Conservation (phyloP, 53 echinoderm and acorn worm genomes). For the Paracentrotus lividus region DNA sequence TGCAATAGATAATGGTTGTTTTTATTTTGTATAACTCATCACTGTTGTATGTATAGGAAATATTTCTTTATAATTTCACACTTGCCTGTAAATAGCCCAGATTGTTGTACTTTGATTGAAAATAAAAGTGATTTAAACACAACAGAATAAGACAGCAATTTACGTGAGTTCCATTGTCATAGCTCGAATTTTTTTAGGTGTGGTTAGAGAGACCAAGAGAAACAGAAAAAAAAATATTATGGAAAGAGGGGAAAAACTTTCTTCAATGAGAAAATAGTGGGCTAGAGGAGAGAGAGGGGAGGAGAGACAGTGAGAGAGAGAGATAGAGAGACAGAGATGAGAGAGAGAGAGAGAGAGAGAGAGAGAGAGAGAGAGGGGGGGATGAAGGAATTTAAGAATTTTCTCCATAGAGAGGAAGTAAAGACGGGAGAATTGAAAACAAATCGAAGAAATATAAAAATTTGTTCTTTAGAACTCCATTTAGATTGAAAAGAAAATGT, state of each 20-base stretch:
- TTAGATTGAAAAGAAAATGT: too few relatives aligned
- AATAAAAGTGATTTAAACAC: conserved; percentile 11
- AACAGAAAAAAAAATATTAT: background rate
- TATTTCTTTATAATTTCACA: background rate
- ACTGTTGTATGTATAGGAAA: background rate
- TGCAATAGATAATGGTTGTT: conserved; percentile 20
- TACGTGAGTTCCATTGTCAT: background rate
- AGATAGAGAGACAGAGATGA: background rate
- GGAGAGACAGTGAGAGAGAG: background rate
- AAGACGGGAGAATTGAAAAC: conserved; percentile 21
- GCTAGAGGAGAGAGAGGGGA: background rate
- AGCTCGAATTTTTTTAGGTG: background rate
- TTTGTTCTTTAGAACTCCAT: too few relatives aligned
- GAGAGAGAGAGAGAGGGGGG: conserved; percentile 25
- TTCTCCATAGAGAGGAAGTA: conserved; percentile 1
- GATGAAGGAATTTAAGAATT: conserved; percentile 36
- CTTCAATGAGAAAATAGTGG: background rate
- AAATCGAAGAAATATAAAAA: background rate
- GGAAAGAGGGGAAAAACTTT: background rate
- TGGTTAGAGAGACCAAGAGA: background rate
- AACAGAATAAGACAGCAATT: background rate
- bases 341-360: background rate
- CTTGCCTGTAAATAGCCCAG: conserved; percentile 25
- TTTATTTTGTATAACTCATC: conserved; percentile 22
- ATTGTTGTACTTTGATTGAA: conserved; percentile 3